Evolutionary conservation across 2,113 vertebrate genomes (phyloP), one percentile per base, ranked within the genome.

Genomic region (Sturnus vulgaris): DNA sequence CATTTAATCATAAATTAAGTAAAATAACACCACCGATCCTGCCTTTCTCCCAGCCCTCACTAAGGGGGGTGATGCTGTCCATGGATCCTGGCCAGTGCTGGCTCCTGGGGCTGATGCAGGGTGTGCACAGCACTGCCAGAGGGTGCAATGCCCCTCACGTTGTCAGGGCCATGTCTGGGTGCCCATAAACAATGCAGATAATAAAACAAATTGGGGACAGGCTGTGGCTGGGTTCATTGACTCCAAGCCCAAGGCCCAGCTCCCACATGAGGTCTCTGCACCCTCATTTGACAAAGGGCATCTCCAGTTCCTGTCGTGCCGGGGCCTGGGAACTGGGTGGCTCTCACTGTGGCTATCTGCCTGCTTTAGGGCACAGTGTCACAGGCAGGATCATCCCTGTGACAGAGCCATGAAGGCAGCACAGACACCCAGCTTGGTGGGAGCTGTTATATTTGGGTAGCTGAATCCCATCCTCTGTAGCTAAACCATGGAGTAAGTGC

Each of bases 1-100:
- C 78, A 86, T 96, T 96, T 94, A 96, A 95, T 90, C 60, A 83
- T 95, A 96, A 96, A 96, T 97, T 96, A 96, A 92, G 93, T 96
- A 95, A 96, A 96, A 95, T 95, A 96, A 95, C 88, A 96, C 92
- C 82, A 37, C 35, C 0, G 3, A 60, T 88, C 66, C 90, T 4
- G 7, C 86, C 90, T 95, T 77, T 73, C 85, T 86, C 56, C 55
- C 82, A 50, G 79, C 63, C 63, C 79, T 83, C 2, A 0, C 50
- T 52, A 20, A 60, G 59, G 27, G n/a, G n/a, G 47, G 53, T 23
- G 80, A 59, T 78, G 80, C 88, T 76, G 55, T 33, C 69, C 24
- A 4, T 28, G 66, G 69, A 75, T 82, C 50, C 13, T 15, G 56
- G 66, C 25, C 64, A 66, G 15, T 7, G 20, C 68, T 78, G 68